Evolutionary conservation across 2,888 invertebrate genomes (phyloP).

Genomic region (Drosophila anomalipes): DNA sequence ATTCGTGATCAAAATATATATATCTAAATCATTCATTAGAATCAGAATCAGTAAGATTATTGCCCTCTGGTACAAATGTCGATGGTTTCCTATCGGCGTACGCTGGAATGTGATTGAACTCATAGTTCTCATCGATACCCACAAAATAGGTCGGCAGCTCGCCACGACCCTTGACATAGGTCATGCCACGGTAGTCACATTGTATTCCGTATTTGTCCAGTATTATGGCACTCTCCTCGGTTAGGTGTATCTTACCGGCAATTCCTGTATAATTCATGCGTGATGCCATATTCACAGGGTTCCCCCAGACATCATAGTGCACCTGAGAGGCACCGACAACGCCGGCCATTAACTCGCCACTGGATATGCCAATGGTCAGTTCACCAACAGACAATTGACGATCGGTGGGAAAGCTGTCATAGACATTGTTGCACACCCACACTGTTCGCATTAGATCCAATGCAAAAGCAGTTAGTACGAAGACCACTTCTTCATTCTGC

Average conservation of each 20-base stretch:
- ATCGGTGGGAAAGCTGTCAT: slow-evolving; percentile 85
- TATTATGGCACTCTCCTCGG: slow-evolving; percentile 89
- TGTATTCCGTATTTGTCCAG: slow-evolving; percentile 88
- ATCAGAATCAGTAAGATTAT: background rate
- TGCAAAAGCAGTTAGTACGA: slow-evolving; percentile 86
- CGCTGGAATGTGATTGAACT: slow-evolving; percentile 52
- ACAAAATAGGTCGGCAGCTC: slow-evolving; percentile 91
- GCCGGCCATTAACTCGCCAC: slow-evolving; percentile 96
- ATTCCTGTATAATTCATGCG: slow-evolving; percentile 97
- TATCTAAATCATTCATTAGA: background rate
- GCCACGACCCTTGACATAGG: slow-evolving; percentile 89
- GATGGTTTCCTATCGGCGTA: background rate
- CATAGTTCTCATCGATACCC: slow-evolving; percentile 87
- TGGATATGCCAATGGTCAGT: slow-evolving; percentile 90
- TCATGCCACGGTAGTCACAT: slow-evolving; percentile 89
- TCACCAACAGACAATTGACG: slow-evolving; percentile 65
- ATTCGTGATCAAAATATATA: background rate
- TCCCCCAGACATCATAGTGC: slow-evolving; percentile 98
- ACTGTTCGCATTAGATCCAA: slow-evolving; percentile 89
- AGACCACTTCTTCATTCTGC: slow-evolving; percentile 86
- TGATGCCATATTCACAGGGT: slow-evolving; percentile 98
- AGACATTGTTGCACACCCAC: slow-evolving; percentile 85
- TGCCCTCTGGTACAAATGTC: background rate
- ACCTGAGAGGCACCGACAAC: slow-evolving; percentile 97
- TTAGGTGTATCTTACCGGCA: slow-evolving; percentile 91